These are phyloP conservation scores for Nasonia giraulti DNA, from an alignment of 1,140 invertebrate species.

Conservation along the genomic window DNA sequence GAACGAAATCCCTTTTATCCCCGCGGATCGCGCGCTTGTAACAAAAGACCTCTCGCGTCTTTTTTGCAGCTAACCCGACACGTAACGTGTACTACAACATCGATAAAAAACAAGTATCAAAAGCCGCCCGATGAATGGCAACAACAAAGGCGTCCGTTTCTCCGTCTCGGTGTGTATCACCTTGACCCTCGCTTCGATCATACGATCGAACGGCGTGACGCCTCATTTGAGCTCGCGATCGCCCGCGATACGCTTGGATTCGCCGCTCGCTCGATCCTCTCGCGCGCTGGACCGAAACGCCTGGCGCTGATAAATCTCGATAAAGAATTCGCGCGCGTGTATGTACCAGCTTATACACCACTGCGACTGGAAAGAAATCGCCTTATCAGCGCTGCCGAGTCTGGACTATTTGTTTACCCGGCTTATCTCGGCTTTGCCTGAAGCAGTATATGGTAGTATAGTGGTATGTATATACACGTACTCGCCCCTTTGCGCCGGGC, in stretches of 20 bases:
- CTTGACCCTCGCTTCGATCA: constrained; percentile 9
- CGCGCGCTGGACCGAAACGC: constrained; percentile 1
- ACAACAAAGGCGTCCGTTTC: not conserved
- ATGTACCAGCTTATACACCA: too few species aligned
- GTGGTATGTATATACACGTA: too few species aligned
- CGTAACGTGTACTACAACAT: not conserved
- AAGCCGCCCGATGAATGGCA: not conserved
- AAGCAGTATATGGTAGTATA: too few species aligned
- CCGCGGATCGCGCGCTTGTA: not conserved
- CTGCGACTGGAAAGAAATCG: too few species aligned
- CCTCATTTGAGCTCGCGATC: constrained; percentile 30
- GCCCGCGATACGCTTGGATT: constrained; percentile 32
- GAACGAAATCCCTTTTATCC: not conserved
- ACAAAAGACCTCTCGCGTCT: not conserved
- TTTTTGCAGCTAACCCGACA: too few species aligned
- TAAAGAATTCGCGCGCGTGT: constrained; percentile 9
- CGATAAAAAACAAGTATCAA: not conserved
- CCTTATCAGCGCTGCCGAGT: too few species aligned
- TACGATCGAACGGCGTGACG: constrained; percentile 21
- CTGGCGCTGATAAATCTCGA: not conserved
- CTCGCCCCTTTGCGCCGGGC: too few species aligned
- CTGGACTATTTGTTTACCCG: too few species aligned
- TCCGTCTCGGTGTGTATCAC: not conserved
- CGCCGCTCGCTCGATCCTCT: not conserved
- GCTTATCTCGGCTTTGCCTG: too few species aligned